phyloP scores from a whole-genome alignment of 2,797 vertebrate genomes.

The Enteromius paludinosus region DNA sequence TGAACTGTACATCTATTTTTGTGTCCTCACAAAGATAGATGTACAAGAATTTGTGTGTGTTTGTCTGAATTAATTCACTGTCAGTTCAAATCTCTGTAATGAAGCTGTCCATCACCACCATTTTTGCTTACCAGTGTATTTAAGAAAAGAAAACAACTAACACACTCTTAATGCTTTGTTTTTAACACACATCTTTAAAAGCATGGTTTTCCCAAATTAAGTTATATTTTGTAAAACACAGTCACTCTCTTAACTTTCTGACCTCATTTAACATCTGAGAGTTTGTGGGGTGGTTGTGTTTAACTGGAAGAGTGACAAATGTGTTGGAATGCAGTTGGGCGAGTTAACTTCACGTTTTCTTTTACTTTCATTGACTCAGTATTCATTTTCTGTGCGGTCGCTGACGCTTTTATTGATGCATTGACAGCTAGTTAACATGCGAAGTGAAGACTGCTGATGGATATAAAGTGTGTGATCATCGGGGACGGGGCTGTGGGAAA shows the following conservation, averaged over 20 bases:
- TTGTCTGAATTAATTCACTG: too few species aligned
- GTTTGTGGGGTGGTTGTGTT: not conserved
- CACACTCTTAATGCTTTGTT: too few species aligned
- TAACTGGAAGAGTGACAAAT: not conserved
- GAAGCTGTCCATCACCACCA: too few species aligned
- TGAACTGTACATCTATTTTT: too few species aligned
- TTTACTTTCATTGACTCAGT: not conserved
- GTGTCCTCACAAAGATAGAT: not conserved
- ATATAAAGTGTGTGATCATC: conserved; percentile 6
- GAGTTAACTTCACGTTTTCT: not conserved
- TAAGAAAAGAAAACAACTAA: too few species aligned
- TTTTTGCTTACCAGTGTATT: too few species aligned
- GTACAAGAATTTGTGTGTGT: not conserved
- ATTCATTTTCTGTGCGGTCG: not conserved
- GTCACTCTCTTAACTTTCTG: not conserved
- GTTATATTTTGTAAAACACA: not conserved
- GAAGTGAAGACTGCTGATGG: not conserved
- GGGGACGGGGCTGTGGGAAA: conserved; percentile 11
- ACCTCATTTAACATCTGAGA: not conserved
- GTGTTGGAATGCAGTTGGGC: not conserved
- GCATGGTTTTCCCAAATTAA: too few species aligned
- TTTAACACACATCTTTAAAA: too few species aligned
- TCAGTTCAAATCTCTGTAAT: too few species aligned
- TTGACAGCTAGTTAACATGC: not conserved
- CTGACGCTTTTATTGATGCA: not conserved